Evolutionary conservation across 1,140 invertebrate species (phyloP), one percentile per base, ranked within the genome.

Genomic region (Camponotus floridanus): DNA sequence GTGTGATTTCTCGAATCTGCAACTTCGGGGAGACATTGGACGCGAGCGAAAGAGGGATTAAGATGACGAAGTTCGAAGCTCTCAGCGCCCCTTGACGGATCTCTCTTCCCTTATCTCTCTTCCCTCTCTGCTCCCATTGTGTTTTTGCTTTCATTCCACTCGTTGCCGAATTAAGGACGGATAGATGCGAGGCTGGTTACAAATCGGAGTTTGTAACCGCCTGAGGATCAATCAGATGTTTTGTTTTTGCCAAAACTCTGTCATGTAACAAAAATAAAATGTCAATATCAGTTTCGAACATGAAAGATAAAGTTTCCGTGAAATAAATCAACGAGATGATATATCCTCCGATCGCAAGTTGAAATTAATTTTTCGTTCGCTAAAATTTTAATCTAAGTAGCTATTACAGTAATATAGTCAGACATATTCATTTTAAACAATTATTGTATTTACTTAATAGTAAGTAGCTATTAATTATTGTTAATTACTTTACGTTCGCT

Each of bases 31-130:
- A 79, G 61, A 79, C 7, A n/a, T 67, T 15, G 67, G 61, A n/a
- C 11, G 61, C 45, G 62, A 15, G 45, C 36, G 62, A 79, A 51
- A 57, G 36, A 26, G 45, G n/a, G 39, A 64, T 39, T 21, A 45
- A 64, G 42, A 18, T 18, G 11, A 65, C 3, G n/a, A 70, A 70
- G 45, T 80, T 68, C 64, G 76, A 80, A 80, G 62, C 64, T 39
- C 64, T 39, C 68, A n/a, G 76, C 45, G 76, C 76, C 62, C 62
- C 45, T 51, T 62, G 45, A 68, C 57, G 13, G 62, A 68, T 80
- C 21, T 80, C 76, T 6, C 55, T 81, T 1, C 26, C 26, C 26
- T 26, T 26, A 26, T 26, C 26, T 26, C 26, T 26, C 26, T 26
- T 26, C 26, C 26, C 26, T 26, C 26, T 26, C 26, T 65, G 48